Conservation (phyloP, 2,888 invertebrate species). For the Nasonovia ribisnigri region DNA sequence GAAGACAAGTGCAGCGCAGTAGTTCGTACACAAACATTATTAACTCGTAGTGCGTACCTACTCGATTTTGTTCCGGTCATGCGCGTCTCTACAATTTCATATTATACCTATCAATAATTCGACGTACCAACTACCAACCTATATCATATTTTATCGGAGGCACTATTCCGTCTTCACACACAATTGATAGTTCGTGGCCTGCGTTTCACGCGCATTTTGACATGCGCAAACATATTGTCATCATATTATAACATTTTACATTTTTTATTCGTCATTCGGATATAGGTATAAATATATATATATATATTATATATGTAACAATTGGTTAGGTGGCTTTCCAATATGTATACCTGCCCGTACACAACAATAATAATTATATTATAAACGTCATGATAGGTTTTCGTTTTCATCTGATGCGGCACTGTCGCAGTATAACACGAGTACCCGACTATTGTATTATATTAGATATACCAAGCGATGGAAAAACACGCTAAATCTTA, state of each 20-base stretch:
- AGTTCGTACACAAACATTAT: background rate
- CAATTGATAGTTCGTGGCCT: slow-evolving; percentile 11
- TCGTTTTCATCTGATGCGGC: slow-evolving; percentile 16
- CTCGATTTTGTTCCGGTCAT: slow-evolving; percentile 54
- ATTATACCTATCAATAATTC: background rate
- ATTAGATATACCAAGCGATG: background rate
- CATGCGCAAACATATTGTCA: background rate
- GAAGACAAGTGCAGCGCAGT: background rate
- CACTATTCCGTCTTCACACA: background rate
- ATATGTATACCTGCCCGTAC: background rate
- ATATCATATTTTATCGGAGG: background rate
- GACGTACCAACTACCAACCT: background rate
- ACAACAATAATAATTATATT: background rate
- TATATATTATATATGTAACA: background rate
- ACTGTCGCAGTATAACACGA: background rate
- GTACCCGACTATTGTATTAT: background rate
- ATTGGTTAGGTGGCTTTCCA: slow-evolving; percentile 40
- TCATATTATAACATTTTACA: background rate
- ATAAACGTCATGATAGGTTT: slow-evolving; percentile 11
- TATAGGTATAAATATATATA: background rate
- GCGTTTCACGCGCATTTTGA: background rate
- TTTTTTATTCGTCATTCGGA: slow-evolving; percentile 5
- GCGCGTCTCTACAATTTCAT: background rate
- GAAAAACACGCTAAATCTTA: background rate
- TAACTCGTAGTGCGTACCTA: background rate